Evolutionary conservation across 2,113 vertebrate genomes (phyloP), one percentile per base, ranked within the genome.

Genomic region (Rhinichthys klamathensis): DNA sequence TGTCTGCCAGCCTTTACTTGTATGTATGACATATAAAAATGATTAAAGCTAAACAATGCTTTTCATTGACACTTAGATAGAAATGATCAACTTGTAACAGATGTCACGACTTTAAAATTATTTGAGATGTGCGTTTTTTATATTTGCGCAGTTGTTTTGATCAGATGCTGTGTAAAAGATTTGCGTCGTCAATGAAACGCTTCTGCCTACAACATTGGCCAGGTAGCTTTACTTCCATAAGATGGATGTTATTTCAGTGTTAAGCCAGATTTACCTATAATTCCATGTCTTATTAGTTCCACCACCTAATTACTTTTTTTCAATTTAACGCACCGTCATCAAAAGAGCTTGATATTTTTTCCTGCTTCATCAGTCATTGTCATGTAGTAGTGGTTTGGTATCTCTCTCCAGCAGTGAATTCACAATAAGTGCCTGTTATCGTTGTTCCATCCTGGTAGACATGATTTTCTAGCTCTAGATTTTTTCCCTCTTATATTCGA

Each of bases 221-320:
- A 41, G 35, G 12, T 63, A 15, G 4, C 35, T 30, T 76, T 60
- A 72, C 25, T 70, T 60, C 16, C 21, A 32, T 18, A 49, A 78
- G 67, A 51, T 67, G 46, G 21, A 54, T 77, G 38, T 16, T 6
- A 38, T 75, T 18, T 63, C 60, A 80, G 8, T 25, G 35, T 63
- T 83, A 83, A 51, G 51, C 60, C 25, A 67, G 25, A 80, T 54
- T 69, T 75, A 79, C 58, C 10, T 30, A 85, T 73, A 79, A 69
- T 54, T 67, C 21, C 38, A 25, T 58, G 30, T 74, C 74, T 69
- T 41, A 83, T 86, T 86, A 67, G 38, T 70, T 80, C 79, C 35
- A 74, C 32, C 58, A 74, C n/a, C n/a, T n/a, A n/a, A n/a, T 88
- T 69, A 80, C 58, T 13, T 41, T 76, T 18, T 51, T 75, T 80